Evolutionary conservation across 2,113 vertebrate species (phyloP).

Genomic region (Myanophis thanlyinensis): DNA sequence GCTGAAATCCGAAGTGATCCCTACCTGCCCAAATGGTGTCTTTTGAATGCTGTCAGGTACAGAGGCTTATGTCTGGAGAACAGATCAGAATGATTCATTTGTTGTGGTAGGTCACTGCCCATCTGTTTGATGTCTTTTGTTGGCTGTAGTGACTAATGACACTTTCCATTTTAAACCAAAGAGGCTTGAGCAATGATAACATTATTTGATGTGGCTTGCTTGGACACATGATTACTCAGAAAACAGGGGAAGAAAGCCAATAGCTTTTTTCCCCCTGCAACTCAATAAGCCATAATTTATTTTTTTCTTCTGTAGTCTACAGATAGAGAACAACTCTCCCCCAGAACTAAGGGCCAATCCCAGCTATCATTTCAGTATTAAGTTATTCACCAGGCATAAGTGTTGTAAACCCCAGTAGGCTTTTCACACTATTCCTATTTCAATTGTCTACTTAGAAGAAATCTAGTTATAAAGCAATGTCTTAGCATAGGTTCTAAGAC

Average conservation of each 20-base stretch:
- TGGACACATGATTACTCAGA: slow-evolving; percentile 58
- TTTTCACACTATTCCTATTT: background rate
- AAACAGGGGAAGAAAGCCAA: slow-evolving; percentile 25
- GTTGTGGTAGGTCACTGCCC: slow-evolving; percentile 52
- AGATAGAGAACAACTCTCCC: slow-evolving; percentile 37
- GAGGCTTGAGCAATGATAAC: slow-evolving; percentile 48
- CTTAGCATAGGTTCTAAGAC: background rate
- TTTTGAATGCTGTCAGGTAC: background rate
- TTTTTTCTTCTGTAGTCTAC: slow-evolving; percentile 41
- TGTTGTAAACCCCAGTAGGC: background rate
- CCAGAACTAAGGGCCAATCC: background rate
- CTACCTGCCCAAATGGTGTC: background rate
- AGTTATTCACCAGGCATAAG: background rate
- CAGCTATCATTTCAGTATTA: background rate
- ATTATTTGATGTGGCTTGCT: slow-evolving; percentile 40
- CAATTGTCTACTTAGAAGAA: background rate
- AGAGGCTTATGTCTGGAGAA: background rate
- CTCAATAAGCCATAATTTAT: slow-evolving; percentile 40
- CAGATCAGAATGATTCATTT: slow-evolving; percentile 37
- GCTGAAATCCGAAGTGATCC: background rate
- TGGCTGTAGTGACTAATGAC: slow-evolving; percentile 56
- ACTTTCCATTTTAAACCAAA: slow-evolving; percentile 67
- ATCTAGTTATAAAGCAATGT: background rate
- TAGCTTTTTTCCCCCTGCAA: slow-evolving; percentile 3
- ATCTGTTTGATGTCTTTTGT: slow-evolving; percentile 59